Conservation (phyloP, 1,140 invertebrate species). For the Lamellibrachia luymesi region DNA sequence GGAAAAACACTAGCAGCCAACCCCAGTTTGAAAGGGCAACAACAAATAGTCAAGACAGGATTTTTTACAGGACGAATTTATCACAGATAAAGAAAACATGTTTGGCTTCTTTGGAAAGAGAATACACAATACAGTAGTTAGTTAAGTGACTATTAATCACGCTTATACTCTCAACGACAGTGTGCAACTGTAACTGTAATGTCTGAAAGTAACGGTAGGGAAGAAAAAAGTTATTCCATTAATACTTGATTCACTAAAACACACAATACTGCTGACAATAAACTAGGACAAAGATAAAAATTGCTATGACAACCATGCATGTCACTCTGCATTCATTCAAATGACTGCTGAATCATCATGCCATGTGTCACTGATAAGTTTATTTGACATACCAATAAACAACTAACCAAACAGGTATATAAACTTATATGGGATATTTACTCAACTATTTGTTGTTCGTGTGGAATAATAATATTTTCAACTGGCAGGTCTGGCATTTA, state of each 20-base stretch:
- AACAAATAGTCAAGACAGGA: neutral
- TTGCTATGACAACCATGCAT: neutral
- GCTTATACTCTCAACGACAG: neutral
- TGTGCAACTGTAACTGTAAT: neutral
- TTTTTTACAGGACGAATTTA: neutral
- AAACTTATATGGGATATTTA: neutral
- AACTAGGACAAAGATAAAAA: neutral
- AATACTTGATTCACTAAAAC: neutral
- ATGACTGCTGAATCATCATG: neutral
- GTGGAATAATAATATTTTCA: neutral
- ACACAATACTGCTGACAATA: neutral
- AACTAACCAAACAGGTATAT: neutral
- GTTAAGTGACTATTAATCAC: neutral
- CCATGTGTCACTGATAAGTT: constrained; percentile 1
- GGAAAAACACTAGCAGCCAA: neutral
- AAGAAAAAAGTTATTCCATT: neutral
- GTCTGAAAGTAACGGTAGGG: neutral
- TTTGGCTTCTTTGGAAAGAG: neutral
- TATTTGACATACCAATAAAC: neutral
- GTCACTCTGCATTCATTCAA: neutral
- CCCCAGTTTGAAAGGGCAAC: neutral
- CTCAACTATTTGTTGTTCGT: neutral
- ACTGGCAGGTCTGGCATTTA: neutral
- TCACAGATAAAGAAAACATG: neutral
- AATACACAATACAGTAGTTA: neutral